Conservation (phyloP, 2,797 vertebrate genomes). For the Melanotaenia parkinsoni region DNA sequence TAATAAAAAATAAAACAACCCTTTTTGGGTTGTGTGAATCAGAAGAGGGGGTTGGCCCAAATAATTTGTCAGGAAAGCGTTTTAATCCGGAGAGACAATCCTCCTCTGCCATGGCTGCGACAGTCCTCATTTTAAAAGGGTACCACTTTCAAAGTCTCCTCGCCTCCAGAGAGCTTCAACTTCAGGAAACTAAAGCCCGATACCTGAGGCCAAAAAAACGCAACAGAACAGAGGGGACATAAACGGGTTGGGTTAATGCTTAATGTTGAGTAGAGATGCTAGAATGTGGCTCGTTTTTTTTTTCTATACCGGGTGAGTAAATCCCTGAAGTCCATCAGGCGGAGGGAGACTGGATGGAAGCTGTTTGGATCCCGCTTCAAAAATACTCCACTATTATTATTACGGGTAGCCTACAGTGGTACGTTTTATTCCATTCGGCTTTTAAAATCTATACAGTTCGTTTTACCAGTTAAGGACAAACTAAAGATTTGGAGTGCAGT, state of each 20-base stretch:
- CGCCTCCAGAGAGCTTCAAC: conserved; percentile 58
- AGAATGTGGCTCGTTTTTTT: conserved; percentile 53
- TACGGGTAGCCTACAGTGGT: conserved; percentile 26
- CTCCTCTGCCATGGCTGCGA: conserved; percentile 69
- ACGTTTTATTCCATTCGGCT: not conserved
- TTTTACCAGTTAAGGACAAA: not conserved
- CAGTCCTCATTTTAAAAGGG: conserved; percentile 44
- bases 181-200: conserved; percentile 43
- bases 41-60: conserved; percentile 67
- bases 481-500: not conserved
- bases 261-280: conserved; percentile 65
- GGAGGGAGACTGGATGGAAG: conserved; percentile 42
- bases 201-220: conserved; percentile 62
- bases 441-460: not conserved
- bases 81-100: conserved; percentile 79
- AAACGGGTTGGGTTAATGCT: conserved; percentile 68
- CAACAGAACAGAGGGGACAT: conserved; percentile 48
- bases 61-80: conserved; percentile 74
- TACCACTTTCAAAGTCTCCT: conserved; percentile 57
- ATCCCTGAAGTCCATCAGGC: conserved; percentile 43
- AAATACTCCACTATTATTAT: conserved; percentile 32
- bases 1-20: conserved; percentile 1
- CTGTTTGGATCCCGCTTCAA: conserved; percentile 5
- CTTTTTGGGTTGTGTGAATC: conserved; percentile 29
- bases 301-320: conserved; percentile 30